Percentiles rank a stretch among this genome's conserved stretches.
phyloP scores from a whole-genome alignment of 1,140 invertebrate species.

The Heliconius congener region DNA sequence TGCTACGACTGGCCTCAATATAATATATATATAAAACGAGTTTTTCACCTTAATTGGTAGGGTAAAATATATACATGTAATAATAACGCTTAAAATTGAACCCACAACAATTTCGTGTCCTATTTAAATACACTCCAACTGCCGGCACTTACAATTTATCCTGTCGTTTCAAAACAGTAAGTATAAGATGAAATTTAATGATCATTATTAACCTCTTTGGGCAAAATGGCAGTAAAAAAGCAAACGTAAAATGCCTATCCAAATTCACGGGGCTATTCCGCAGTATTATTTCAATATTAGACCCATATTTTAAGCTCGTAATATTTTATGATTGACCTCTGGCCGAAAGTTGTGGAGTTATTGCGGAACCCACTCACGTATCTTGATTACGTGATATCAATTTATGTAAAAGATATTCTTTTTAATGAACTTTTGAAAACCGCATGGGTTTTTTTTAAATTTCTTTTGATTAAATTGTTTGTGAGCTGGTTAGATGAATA shows the following conservation, averaged over 20 bases:
- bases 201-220: constrained; percentile 14
- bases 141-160: background rate
- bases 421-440: background rate
- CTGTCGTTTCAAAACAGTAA: background rate
- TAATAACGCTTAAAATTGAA: background rate
- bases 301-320: constrained; percentile 38
- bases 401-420: constrained; percentile 25
- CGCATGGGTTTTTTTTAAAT: too few relatives aligned
- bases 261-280: constrained; percentile 24
- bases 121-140: background rate
- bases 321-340: constrained; percentile 43
- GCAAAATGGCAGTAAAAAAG: constrained; percentile 1
- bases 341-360: constrained; percentile 30
- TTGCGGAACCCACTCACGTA: constrained; percentile 36
- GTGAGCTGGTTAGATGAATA: too few relatives aligned
- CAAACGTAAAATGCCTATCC: constrained; percentile 18
- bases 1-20: too few relatives aligned
- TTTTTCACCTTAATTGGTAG: too few relatives aligned
- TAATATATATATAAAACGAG: too few relatives aligned
- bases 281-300: constrained; percentile 37
- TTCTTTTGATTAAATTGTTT: too few relatives aligned
- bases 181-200: background rate
- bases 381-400: constrained; percentile 39
- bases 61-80: too few relatives aligned
- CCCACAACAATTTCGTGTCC: background rate